These are phyloP conservation scores for Falco concolor DNA, from an alignment of 2,797 vertebrate genomes.

Conservation along the genomic window DNA sequence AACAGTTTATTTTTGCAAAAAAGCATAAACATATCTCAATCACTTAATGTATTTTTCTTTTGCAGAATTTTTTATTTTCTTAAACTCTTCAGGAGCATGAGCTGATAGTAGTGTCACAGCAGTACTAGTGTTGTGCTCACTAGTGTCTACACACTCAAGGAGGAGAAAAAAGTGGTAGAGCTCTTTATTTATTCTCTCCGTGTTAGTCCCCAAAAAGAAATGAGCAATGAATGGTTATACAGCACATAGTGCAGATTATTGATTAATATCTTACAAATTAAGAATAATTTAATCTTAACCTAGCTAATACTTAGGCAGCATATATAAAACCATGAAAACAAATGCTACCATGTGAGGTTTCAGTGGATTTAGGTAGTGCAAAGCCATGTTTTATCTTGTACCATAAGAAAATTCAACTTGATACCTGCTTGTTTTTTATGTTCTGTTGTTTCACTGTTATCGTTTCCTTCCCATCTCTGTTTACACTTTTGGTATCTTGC, in stretches of 20 bases:
- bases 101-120: background rate
- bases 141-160: fast-evolving
- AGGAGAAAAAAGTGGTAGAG: background rate
- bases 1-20: constrained; percentile 41
- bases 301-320: background rate
- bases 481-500: background rate
- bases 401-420: background rate
- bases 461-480: background rate
- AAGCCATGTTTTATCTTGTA: background rate
- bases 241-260: background rate
- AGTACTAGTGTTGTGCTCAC: background rate
- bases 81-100: background rate
- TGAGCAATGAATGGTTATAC: background rate
- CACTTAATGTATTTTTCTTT: background rate
- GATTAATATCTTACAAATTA: background rate
- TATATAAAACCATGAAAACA: background rate
- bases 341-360: background rate
- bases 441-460: background rate
- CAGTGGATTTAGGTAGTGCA: background rate
- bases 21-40: background rate
- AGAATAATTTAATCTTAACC: background rate
- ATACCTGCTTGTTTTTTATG: background rate
- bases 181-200: background rate
- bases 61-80: background rate
- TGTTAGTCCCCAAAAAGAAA: background rate